phyloP scores from a whole-genome alignment of 2,113 vertebrate genomes.

The Mohoua ochrocephala region DNA sequence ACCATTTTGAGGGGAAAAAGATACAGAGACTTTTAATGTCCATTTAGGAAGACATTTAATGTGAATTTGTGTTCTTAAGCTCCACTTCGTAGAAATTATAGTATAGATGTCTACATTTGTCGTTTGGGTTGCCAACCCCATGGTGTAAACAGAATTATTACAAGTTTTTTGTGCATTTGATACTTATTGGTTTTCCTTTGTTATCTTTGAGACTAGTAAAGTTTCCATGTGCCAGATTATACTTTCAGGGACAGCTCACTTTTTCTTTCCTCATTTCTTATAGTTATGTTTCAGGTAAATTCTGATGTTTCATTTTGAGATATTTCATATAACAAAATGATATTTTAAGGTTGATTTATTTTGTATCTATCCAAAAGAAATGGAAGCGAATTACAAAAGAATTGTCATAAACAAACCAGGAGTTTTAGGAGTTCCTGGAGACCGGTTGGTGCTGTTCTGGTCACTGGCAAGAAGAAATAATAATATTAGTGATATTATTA shows the following conservation, averaged over 20 bases:
- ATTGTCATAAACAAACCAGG: not conserved
- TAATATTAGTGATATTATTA: not conserved
- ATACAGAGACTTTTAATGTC: not conserved
- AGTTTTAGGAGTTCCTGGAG: not conserved
- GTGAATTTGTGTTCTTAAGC: not conserved
- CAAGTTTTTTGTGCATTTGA: not conserved
- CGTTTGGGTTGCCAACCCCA: not conserved
- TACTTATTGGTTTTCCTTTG: not conserved
- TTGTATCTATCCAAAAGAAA: not conserved
- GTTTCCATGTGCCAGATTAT: not conserved
- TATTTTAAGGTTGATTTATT: not conserved
- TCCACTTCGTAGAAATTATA: not conserved
- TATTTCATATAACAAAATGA: not conserved
- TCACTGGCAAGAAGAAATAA: not conserved
- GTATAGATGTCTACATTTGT: not conserved
- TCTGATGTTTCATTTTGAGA: not conserved
- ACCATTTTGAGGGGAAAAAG: not conserved
- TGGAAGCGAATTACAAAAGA: not conserved
- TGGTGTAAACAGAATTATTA: not conserved
- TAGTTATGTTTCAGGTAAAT: not conserved
- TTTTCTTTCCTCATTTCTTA: not conserved
- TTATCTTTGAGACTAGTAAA: not conserved
- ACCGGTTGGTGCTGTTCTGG: not conserved
- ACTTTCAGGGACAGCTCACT: not conserved
- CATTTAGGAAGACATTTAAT: not conserved